Percentiles rank a stretch among this genome's conserved stretches.
Evolutionary conservation across 2,888 invertebrate genomes (phyloP).

Genomic region (Ceramica pisi): DNA sequence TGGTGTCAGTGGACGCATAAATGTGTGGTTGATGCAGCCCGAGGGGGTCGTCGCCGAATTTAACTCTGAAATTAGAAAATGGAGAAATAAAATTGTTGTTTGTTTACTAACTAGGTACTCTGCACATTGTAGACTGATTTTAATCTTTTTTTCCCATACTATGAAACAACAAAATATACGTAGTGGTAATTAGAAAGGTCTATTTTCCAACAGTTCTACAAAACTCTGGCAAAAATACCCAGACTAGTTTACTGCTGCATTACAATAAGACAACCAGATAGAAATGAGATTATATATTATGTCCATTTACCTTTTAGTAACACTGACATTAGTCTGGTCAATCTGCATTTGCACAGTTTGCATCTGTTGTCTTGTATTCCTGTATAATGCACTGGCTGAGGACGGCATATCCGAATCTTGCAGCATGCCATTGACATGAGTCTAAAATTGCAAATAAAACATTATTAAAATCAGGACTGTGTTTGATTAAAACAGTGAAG

Average conservation of each 20-base stretch:
- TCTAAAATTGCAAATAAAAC: slow-evolving; percentile 73
- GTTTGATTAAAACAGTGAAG: not conserved
- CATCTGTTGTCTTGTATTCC: slow-evolving; percentile 78
- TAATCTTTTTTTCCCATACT: too few relatives aligned
- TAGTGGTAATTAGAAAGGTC: too few relatives aligned
- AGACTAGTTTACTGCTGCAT: too few relatives aligned
- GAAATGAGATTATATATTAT: too few relatives aligned
- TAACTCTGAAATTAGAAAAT: slow-evolving; percentile 76
- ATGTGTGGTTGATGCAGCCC: slow-evolving; percentile 77
- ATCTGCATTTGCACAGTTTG: slow-evolving; percentile 87
- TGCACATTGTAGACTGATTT: too few relatives aligned
- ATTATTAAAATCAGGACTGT: not conserved
- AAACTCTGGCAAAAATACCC: too few relatives aligned
- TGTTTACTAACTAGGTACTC: too few relatives aligned
- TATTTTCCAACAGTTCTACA: too few relatives aligned
- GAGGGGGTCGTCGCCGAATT: slow-evolving; percentile 85
- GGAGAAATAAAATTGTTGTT: too few relatives aligned
- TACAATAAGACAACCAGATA: too few relatives aligned
- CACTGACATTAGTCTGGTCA: slow-evolving; percentile 87
- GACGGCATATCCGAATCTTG: slow-evolving; percentile 89
- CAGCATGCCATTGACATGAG: slow-evolving; percentile 88
- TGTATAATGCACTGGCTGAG: slow-evolving; percentile 84
- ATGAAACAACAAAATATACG: too few relatives aligned
- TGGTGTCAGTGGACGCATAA: slow-evolving; percentile 81
- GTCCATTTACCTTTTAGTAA: slow-evolving; percentile 82